phyloP scores from a whole-genome alignment of 2,113 vertebrate species.

The Paralichthys olivaceus region DNA sequence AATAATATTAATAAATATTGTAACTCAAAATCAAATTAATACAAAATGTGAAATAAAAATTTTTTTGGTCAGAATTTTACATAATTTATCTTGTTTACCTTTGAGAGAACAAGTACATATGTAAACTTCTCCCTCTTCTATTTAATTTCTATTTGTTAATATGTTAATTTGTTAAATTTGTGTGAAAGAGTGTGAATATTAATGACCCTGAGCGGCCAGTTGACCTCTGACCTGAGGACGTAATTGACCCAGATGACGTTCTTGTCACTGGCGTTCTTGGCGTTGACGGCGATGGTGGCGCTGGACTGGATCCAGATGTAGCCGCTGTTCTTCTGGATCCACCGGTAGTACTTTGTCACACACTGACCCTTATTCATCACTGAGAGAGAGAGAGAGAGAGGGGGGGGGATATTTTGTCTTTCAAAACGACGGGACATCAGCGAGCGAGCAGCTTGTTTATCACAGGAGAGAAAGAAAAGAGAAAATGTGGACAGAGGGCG shows the following conservation, averaged over 20 bases:
- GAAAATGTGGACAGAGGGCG: background rate
- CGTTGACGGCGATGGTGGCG: constrained; percentile 96
- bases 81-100: too few species aligned
- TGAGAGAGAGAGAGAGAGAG: constrained; percentile 59
- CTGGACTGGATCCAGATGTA: constrained; percentile 99
- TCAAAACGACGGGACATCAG: constrained; percentile 1
- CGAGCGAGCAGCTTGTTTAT: constrained; percentile 23
- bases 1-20: too few species aligned
- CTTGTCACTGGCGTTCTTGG: constrained; percentile 97
- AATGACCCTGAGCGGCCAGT: too few species aligned
- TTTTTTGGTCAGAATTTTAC: too few species aligned
- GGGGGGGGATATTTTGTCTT: background rate
- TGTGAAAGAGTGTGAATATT: too few species aligned
- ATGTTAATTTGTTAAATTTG: too few species aligned
- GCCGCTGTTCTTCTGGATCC: constrained; percentile 98
- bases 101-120: too few species aligned
- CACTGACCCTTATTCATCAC: constrained; percentile 99
- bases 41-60: too few species aligned
- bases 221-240: constrained; percentile 90
- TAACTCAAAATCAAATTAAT: too few species aligned
- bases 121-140: too few species aligned
- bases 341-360: constrained; percentile 98
- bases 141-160: too few species aligned
- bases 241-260: constrained; percentile 99
- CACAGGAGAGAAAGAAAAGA: constrained; percentile 9